Evolutionary conservation across 2,113 vertebrate genomes (phyloP).

Genomic region (Brachypteracias leptosomus): DNA sequence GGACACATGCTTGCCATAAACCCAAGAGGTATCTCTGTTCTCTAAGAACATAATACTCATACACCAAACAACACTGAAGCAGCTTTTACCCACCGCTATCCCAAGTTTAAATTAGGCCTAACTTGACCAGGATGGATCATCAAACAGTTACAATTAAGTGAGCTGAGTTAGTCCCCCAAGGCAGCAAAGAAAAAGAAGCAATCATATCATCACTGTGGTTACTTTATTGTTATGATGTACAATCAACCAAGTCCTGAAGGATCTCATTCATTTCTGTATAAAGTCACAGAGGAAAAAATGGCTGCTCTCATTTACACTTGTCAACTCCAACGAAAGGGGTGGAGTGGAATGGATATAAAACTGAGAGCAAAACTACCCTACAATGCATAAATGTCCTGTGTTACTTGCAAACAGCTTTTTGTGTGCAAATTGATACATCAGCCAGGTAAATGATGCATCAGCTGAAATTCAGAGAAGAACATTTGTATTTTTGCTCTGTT

Average conservation of each 20-base stretch:
- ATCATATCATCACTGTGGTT: background rate
- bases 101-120: background rate
- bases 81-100: background rate
- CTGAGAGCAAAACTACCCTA: conserved; percentile 1
- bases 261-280: background rate
- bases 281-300: background rate
- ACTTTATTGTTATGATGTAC: background rate
- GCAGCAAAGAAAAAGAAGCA: background rate
- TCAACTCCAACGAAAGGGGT: background rate
- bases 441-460: background rate
- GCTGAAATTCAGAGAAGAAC: background rate
- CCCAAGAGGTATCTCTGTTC: background rate
- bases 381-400: background rate
- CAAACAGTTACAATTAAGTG: background rate
- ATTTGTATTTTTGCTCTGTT: background rate
- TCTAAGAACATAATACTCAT: background rate
- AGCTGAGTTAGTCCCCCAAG: background rate
- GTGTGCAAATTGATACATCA: background rate
- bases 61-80: background rate
- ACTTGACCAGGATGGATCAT: background rate
- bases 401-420: background rate
- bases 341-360: background rate
- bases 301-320: conserved; percentile 21
- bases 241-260: background rate
- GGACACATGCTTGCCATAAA: background rate